Evolutionary conservation across 2,113 vertebrate genomes (phyloP).

Genomic region (Callocephalon fimbriatum): DNA sequence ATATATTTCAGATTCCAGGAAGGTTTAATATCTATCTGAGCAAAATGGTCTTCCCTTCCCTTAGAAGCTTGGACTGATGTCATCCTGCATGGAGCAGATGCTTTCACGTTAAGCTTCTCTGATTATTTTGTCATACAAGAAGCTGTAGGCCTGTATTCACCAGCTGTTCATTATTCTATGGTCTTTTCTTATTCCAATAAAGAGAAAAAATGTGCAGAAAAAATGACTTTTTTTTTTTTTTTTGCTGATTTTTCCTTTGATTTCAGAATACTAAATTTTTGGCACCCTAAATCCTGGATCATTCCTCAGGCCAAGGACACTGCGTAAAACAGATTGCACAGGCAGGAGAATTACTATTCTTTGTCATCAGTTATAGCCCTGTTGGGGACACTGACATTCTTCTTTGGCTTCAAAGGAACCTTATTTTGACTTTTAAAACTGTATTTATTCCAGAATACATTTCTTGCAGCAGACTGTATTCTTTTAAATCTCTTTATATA

Average conservation of each 20-base stretch:
- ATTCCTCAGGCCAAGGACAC: background rate
- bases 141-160: background rate
- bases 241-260: background rate
- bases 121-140: background rate
- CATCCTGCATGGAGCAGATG: background rate
- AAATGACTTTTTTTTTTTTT: background rate
- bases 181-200: background rate
- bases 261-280: background rate
- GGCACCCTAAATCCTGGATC: background rate
- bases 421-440: background rate
- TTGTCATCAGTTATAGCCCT: background rate
- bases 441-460: background rate
- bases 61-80: constrained; percentile 1
- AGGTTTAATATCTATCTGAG: constrained; percentile 10
- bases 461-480: background rate
- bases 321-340: background rate
- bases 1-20: constrained; percentile 12
- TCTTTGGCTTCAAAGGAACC: background rate
- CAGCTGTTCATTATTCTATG: background rate
- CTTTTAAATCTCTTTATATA: background rate
- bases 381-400: background rate
- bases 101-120: constrained; percentile 14
- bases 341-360: background rate
- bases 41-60: background rate
- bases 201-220: background rate